Base-by-base conservation (phyloP, 2,113 vertebrate species). In the Emydura subglobosa region DNA sequence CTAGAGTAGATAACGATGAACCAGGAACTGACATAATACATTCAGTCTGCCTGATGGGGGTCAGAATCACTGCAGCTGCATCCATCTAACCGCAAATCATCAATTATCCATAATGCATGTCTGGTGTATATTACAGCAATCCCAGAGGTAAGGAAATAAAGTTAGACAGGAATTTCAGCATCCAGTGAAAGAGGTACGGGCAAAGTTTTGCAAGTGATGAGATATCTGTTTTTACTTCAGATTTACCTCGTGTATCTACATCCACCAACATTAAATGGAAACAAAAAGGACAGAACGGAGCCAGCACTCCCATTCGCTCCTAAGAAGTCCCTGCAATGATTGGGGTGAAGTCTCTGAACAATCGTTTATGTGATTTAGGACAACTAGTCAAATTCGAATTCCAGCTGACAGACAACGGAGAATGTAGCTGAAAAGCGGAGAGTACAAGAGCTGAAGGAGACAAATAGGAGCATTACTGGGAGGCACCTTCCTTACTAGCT, bases 241-340 rank as follows among this genome's bases (percentile, higher is more conserved):
- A 59, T 50, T 17, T 1, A 27, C n/a, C 50, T 1, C 11, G 25
- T 19, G 1, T 42, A 55, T 3, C 0, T 16, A 4, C 49, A 25
- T 42, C 49, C 13, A 21, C 51, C 34, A 9, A 31, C 14, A 4
- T 49, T 1, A 68, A 86, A 0, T 0, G 34, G 12, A 9, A 50
- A 50, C 47, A 39, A 31, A 39, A 47, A 17, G 3, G 2, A 34
- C 0, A 10, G 1, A 0, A 49, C 2, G 13, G 31, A 82, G 76
- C 54, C 24, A 76, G 22, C 0, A 47, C 0, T 47, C 50, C 5
- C 4, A 82, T 24, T 3, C 25, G 51, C 49, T 54, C 84, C 47
- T 42, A 4, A 0, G 1, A 42, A 78, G 74, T 47, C 44, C 42
- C n/a, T 16, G 42, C 42, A 78, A 29, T 16, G 42, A 78, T 78